Evolutionary conservation across 1,140 invertebrate genomes (phyloP).

Genomic region (Hermetia illucens): DNA sequence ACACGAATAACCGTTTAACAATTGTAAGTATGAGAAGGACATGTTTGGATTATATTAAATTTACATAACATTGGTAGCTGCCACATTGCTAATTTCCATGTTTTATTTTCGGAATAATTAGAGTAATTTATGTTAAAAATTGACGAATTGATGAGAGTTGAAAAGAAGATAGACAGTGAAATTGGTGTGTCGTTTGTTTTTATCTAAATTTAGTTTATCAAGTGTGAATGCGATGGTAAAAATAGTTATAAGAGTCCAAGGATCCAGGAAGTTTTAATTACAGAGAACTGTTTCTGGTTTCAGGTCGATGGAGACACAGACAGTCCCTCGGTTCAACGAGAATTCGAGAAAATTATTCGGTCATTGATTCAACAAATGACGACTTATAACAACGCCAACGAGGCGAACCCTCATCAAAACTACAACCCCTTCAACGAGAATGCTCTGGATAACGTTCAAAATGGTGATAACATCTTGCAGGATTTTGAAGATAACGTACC

Average conservation of each 20-base stretch:
- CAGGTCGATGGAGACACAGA: constrained; percentile 72
- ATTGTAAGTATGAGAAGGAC: constrained; percentile 46
- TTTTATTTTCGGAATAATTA: too few species aligned
- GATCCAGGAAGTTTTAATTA: too few species aligned
- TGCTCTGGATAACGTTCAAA: constrained; percentile 6
- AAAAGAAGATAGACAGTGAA: too few species aligned
- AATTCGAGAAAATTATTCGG: constrained; percentile 52
- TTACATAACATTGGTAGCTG: too few species aligned
- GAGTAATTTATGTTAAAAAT: too few species aligned
- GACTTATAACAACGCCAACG: background rate
- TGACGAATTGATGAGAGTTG: background rate
- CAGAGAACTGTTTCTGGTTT: constrained; percentile 7
- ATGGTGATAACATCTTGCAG: constrained; percentile 24
- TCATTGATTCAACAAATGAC: constrained; percentile 39
- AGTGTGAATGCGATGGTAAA: too few species aligned
- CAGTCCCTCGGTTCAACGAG: constrained; percentile 52
- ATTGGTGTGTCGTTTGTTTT: too few species aligned
- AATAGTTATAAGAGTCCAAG: too few species aligned
- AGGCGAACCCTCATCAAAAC: background rate
- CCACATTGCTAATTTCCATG: too few species aligned
- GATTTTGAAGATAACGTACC: constrained; percentile 28
- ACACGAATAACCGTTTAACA: constrained; percentile 58
- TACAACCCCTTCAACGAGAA: background rate
- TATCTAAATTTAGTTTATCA: too few species aligned
- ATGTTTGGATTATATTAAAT: background rate